Base-by-base conservation (phyloP, 2,797 vertebrate species). In the Aotus griseimembra region DNA sequence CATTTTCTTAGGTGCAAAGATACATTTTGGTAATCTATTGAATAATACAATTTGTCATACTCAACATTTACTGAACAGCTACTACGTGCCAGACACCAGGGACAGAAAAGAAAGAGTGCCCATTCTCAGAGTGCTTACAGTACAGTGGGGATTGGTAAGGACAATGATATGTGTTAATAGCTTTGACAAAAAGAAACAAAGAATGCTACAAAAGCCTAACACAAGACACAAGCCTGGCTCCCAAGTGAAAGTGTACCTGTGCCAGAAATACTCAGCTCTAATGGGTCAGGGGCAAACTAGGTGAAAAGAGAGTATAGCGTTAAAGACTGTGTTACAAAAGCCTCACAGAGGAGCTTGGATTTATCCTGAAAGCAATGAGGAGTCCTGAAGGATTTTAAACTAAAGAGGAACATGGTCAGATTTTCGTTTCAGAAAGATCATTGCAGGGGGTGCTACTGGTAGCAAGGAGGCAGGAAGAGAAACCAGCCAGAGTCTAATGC, bases 11-110 rank as follows among this genome's bases (percentile, higher is more conserved):
- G 36, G 10, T 77, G 9, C 36, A 93, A 93, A 95, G 39, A 39
- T 64, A 19, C 24, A 93, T 67, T 93, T 76, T 86, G 44, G 48
- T 73, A 85, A 92, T 70, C 61, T 90, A 7, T 11, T 94, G 46
- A 94, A 89, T 87, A 95, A 58, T 9, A 94, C 17, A 44, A 81
- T 70, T 88, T 92, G 90, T 95, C 46, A 93, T 13, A 92, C 58
- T 88, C 64, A 64, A 36, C 39, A 94, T 57, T 92, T 76, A 88
- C 55, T 61, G 33, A 77, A 61, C 30, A 90, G 39, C 33, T 67
- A 80, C 24, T 46, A 76, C 5, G 67, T 19, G 41, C 13, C 57
- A 94, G 44, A 90, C 11, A 73, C n/a, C 75, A 20, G 41, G 88
- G 28, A 92, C 0, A 67, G 14, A 77, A 64, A 84, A 87, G 55